These are phyloP conservation scores for cattle (Bos taurus) DNA, from an alignment of 2,113 vertebrate species.

Conservation along the genomic window DNA sequence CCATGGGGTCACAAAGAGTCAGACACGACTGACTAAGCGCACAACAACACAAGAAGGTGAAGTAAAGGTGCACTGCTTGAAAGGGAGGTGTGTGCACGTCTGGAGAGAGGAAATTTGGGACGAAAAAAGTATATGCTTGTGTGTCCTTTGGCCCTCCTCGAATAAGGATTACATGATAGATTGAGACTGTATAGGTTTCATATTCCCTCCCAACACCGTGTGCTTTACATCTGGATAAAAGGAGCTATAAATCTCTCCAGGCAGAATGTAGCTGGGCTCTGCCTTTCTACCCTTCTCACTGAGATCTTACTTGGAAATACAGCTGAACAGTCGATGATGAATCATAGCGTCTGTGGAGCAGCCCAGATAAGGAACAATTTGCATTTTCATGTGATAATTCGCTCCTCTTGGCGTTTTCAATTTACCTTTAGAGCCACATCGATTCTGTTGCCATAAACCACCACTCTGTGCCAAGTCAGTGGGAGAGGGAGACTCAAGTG, in stretches of 20 bases:
- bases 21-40: background rate
- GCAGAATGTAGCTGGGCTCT: constrained; percentile 44
- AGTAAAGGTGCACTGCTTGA: background rate
- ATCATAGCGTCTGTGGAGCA: constrained; percentile 76
- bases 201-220: constrained; percentile 63
- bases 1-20: background rate
- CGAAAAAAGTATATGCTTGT: background rate
- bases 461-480: background rate
- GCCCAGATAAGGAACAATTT: constrained; percentile 76
- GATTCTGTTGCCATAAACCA: constrained; percentile 65
- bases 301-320: constrained; percentile 74
- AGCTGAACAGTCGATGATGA: constrained; percentile 76
- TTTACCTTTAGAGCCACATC: constrained; percentile 75
- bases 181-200: constrained; percentile 69
- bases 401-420: constrained; percentile 65
- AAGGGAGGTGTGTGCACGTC: background rate
- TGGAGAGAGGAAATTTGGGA: background rate
- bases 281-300: constrained; percentile 25
- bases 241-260: constrained; percentile 77
- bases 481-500: background rate
- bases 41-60: background rate
- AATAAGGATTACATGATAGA: constrained; percentile 62
- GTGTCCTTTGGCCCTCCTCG: constrained; percentile 49
- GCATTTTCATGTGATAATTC: constrained; percentile 78
- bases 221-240: constrained; percentile 76